These are phyloP conservation scores for Cynoglossus semilaevis DNA, from an alignment of 2,113 vertebrate genomes.

Conservation along the genomic window DNA sequence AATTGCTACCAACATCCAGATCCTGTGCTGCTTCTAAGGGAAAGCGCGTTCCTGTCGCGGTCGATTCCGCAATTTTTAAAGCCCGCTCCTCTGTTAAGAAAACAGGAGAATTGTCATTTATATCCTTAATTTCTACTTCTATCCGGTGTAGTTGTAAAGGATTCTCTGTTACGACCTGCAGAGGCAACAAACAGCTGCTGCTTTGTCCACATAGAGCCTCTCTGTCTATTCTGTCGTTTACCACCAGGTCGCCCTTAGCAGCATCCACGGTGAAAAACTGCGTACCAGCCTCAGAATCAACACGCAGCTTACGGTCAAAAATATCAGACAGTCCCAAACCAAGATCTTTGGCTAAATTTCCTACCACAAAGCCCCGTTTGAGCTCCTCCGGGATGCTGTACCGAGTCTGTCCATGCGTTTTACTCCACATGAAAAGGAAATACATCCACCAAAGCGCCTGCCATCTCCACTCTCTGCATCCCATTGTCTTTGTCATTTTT, in stretches of 20 bases:
- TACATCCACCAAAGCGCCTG: conserved; percentile 53
- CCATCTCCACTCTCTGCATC: conserved; percentile 55
- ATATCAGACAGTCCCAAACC: conserved; percentile 74
- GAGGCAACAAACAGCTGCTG: conserved; percentile 73
- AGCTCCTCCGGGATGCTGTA: conserved; percentile 76
- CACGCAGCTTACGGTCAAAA: conserved; percentile 70
- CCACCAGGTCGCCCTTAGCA: conserved; percentile 74
- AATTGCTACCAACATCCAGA: conserved; percentile 78
- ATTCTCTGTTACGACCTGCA: conserved; percentile 77
- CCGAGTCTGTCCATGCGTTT: conserved; percentile 61
- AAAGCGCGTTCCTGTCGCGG: background rate
- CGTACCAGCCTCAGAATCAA: conserved; percentile 75
- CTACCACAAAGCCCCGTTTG: conserved; percentile 73
- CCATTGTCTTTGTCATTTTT: conserved; percentile 56
- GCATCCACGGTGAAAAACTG: conserved; percentile 77
- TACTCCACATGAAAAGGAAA: conserved; percentile 66
- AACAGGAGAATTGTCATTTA: conserved; percentile 80
- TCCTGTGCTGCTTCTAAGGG: conserved; percentile 80
- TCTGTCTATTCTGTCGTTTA: conserved; percentile 80
- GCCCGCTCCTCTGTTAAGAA: conserved; percentile 27
- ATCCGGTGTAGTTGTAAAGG: conserved; percentile 76
- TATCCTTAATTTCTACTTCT: conserved; percentile 79
- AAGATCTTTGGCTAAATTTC: conserved; percentile 77
- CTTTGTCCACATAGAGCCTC: conserved; percentile 79
- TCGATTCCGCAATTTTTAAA: background rate